Base-by-base conservation (phyloP, 2,888 invertebrate genomes). In the Drosophila gaucha region DNA sequence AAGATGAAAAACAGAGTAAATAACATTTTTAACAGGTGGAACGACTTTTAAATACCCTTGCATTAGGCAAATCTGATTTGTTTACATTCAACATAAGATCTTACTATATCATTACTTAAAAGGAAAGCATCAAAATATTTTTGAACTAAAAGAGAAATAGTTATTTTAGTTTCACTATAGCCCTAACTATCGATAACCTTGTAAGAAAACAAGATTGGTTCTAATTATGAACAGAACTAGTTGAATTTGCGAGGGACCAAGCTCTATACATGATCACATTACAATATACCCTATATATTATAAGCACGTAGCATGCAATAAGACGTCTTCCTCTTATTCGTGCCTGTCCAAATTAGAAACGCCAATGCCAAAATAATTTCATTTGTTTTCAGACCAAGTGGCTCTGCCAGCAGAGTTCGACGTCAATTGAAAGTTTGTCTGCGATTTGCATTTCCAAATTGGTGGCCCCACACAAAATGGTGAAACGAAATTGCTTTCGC, bases 371-470 rank as follows among this genome's bases (percentile, higher is more conserved):
- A 59, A 66, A 74, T 63, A 74, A 74, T 63, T 74, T 74, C 52
- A 54, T 41, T 66, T 58, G 60, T 56, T 64, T 72, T 51, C 39
- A 59, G 49, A 36, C 74, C 78, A 72, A 63, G 67, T 64, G 63
- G 64, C 63, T 52, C 22, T 50, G 74, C 68, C 73, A 60, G 55
- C 31, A 31, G 36, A 50, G 36, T 38, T 50, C 50, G 50, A 38
- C 36, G 50, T 47, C 85, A 82, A 82, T 82, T 85, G 82, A 82
- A 82, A 82, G 85, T 85, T 78, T 76, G 70, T 77, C 66, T 74
- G 71, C 74, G 69, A 82, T 82, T 82, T 85, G 82, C 85, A 82
- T 82, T 82, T 82, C 68, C 63, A 75, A 80, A 80, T 74, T 74
- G 75, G 70, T 35, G 50, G 57, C 64, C 55, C 41, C 36, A 56